These are phyloP conservation scores for Amaurobius ferox DNA, from an alignment of 2,888 invertebrate species.

Conservation along the genomic window DNA sequence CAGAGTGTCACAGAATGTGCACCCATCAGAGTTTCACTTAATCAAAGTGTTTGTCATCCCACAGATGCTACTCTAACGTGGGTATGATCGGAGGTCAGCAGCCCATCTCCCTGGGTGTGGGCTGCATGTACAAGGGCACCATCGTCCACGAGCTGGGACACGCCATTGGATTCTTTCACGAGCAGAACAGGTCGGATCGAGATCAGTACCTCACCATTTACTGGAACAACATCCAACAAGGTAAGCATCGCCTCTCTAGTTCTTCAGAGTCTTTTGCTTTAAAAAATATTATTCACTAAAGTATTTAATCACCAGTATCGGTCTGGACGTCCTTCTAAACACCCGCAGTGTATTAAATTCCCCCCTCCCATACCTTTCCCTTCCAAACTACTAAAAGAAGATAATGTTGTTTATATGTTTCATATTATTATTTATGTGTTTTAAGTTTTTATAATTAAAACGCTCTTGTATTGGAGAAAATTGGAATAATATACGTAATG, in stretches of 20 bases:
- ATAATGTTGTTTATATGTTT: too few species aligned
- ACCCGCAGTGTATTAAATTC: too few species aligned
- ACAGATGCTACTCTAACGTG: conserved; percentile 68
- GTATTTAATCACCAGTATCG: too few species aligned
- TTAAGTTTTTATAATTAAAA: too few species aligned
- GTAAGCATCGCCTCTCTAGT: conserved; percentile 66
- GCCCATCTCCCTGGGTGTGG: conserved; percentile 62
- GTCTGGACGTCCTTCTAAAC: too few species aligned
- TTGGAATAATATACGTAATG: too few species aligned
- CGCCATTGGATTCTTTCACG: conserved; percentile 76
- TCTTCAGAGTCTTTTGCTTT: too few species aligned
- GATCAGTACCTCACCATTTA: conserved; percentile 76
- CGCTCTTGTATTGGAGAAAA: too few species aligned
- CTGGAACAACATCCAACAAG: conserved; percentile 74
- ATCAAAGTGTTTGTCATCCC: not conserved
- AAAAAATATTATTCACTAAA: too few species aligned
- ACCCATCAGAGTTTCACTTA: not conserved
- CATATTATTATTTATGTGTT: too few species aligned
- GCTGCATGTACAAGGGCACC: conserved; percentile 65
- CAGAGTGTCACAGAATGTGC: not conserved
- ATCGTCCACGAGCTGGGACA: conserved; percentile 70
- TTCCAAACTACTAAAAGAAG: too few species aligned
- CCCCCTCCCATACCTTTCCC: too few species aligned
- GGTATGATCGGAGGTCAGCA: conserved; percentile 70
- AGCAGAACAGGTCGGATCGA: conserved; percentile 77